Evolutionary conservation across 2,888 invertebrate species (phyloP), one percentile per base, ranked within the genome.

Genomic region (Callyntrura guangdongensis): DNA sequence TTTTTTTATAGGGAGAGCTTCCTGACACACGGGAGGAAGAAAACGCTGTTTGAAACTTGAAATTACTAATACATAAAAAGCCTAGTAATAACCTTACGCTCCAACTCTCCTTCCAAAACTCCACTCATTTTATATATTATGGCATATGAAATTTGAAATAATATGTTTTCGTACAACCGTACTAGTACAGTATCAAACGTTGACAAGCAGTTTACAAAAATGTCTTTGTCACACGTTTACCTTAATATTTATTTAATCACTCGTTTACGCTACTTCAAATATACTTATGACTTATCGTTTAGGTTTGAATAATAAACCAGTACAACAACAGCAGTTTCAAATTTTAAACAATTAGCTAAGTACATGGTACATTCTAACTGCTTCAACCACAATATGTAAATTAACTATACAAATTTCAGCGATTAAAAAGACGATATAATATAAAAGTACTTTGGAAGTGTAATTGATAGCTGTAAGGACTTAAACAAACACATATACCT

Each of bases 1-100:
- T 59, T 11, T 56, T 47, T 87, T 85, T 82, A 3, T 22, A 92
- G 92, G 92, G 89, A 27, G 90, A 92, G 17, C 90, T 91, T 82
- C 61, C 91, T 74, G 93, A 93, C 25, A 49, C 83, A 11, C 69
- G 59, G 8, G 82, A 93, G 69, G 92, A 92, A 72, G 93, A 92
- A 91, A 92, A 93, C 83, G 86, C 90, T 91, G 92, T 91, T 72
- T 92, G 90, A 91, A 79, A 89, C 72, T 56, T 82, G 91, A 91
- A 82, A 91, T 86, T 88, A 88, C 82, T 27, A n/a, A 72, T 22
- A 47, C 56, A 49, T n/a, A 81, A 79, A 74, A 56, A 86, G 79
- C 49, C 86, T 86, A 79, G 20, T 74, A 49, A 20, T 49, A 69
- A 69, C 53, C 77, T 83, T 89, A 74, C 72, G 83, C 89, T 89